These are phyloP conservation scores for Phyto melanocephala DNA, from an alignment of 2,888 invertebrate species.

Conservation along the genomic window DNA sequence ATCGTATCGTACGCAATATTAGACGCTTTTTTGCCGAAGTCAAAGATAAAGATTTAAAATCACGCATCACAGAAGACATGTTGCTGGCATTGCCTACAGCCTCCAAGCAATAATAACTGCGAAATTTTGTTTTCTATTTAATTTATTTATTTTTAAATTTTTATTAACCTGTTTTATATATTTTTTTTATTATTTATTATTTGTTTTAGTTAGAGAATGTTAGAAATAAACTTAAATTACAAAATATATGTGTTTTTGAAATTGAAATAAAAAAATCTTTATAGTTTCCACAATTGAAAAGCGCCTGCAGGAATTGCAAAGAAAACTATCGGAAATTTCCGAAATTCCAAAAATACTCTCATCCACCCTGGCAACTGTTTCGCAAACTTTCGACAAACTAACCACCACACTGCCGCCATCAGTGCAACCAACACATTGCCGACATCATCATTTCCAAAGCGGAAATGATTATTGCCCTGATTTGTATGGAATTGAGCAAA, in stretches of 20 bases:
- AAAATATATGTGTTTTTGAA: not conserved
- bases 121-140: not conserved
- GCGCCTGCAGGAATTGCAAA: conserved; percentile 77
- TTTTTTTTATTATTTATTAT: conserved; percentile 16
- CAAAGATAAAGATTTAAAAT: conserved; percentile 77
- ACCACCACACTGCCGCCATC: conserved; percentile 61
- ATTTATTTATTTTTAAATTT: conserved; percentile 21
- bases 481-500: conserved; percentile 52
- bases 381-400: conserved; percentile 76
- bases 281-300: conserved; percentile 74
- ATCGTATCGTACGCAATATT: conserved; percentile 82
- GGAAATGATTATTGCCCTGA: conserved; percentile 25
- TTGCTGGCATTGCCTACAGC: conserved; percentile 76
- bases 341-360: conserved; percentile 77
- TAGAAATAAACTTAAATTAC: conserved; percentile 32
- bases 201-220: conserved; percentile 31
- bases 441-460: conserved; percentile 3
- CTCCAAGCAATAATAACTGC: conserved; percentile 67
- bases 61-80: conserved; percentile 78
- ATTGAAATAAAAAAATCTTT: conserved; percentile 25
- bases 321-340: conserved; percentile 78
- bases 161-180: conserved; percentile 25
- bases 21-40: conserved; percentile 79
- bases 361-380: conserved; percentile 77
- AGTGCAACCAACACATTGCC: not conserved